Evolutionary conservation across 2,888 invertebrate species (phyloP), one percentile per base, ranked within the genome.

Genomic region (Spicauda simplicius): DNA sequence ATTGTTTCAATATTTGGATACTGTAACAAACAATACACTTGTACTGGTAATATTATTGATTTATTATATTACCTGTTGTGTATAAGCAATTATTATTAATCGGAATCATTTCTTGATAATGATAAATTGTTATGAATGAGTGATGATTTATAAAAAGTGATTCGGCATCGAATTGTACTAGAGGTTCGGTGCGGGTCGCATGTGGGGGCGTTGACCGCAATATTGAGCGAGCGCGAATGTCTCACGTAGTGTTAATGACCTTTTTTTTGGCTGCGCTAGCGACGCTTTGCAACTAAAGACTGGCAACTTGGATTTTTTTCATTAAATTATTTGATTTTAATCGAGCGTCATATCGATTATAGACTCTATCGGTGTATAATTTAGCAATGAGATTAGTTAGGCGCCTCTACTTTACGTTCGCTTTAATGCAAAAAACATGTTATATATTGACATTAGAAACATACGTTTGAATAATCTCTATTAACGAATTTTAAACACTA

Each of bases 211-310:
- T 87, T 87, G 92, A 91, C 92, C 92, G 90, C 85, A 89, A 88
- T 89, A 90, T 90, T 90, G 88, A 91, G 83, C 86, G 85, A 87
- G 87, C 91, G 92, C 91, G 90, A 92, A 91, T 91, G 91, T 93
- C 92, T 91, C 88, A 83, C 86, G 87, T 85, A 86, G 90, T 88
- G 92, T 92, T 91, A 91, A 90, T 91, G 91, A 92, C 91, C 91
- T 90, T 91, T 90, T 64, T 90, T 91, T 92, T 88, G 88, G 84
- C 86, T 88, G 88, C 84, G 84, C 86, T 81, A 86, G 84, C 83
- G 83, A 82, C 80, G 79, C 69, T 71, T 50, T 65, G 69, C 69
- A 56, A 30, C 55, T 66, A 45, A 54, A 53, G 20, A 53, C 45
- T 48, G 48, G 48, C 37, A 33, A 45, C 52, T 53, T 60, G 52